Percentiles rank a stretch among this genome's conserved stretches.
Evolutionary conservation across 2,888 invertebrate species (phyloP).

Genomic region (Eristalis pertinax): DNA sequence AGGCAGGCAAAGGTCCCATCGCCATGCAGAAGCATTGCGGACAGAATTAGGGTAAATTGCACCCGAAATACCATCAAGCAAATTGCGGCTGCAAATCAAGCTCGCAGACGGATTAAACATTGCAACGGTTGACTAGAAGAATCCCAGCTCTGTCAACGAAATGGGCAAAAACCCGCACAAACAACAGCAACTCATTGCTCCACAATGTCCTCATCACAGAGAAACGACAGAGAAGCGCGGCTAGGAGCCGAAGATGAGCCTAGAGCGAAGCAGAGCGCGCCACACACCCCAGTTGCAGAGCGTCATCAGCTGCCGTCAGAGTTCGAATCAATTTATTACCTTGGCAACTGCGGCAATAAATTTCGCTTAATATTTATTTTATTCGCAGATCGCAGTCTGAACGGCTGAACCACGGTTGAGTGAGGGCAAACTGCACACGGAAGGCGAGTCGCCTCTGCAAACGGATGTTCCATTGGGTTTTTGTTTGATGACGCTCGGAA

Average conservation of each 20-base stretch:
- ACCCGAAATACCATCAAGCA: conserved; percentile 65
- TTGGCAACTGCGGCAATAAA: conserved; percentile 68
- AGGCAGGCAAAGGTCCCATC: conserved; percentile 8
- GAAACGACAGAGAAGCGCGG: not conserved
- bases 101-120: conserved; percentile 66
- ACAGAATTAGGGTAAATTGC: conserved; percentile 68
- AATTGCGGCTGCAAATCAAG: conserved; percentile 70
- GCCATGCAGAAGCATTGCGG: conserved; percentile 32
- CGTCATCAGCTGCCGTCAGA: conserved; percentile 64
- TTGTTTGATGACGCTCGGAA: conserved; percentile 69
- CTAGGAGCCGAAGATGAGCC: conserved; percentile 22
- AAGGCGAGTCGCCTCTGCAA: conserved; percentile 32
- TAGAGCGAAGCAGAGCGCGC: conserved; percentile 1
- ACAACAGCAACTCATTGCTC: not conserved
- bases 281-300: conserved; percentile 39
- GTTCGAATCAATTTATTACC: conserved; percentile 68
- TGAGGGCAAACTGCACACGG: conserved; percentile 8
- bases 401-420: not conserved
- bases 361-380: conserved; percentile 70
- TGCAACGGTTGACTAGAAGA: conserved; percentile 12
- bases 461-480: conserved; percentile 67
- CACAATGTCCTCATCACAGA: conserved; percentile 53
- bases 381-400: conserved; percentile 56
- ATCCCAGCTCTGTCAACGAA: conserved; percentile 1
- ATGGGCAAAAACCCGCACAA: conserved; percentile 10